phyloP scores from a whole-genome alignment of 2,888 invertebrate species.

The Oligia strigilis region DNA sequence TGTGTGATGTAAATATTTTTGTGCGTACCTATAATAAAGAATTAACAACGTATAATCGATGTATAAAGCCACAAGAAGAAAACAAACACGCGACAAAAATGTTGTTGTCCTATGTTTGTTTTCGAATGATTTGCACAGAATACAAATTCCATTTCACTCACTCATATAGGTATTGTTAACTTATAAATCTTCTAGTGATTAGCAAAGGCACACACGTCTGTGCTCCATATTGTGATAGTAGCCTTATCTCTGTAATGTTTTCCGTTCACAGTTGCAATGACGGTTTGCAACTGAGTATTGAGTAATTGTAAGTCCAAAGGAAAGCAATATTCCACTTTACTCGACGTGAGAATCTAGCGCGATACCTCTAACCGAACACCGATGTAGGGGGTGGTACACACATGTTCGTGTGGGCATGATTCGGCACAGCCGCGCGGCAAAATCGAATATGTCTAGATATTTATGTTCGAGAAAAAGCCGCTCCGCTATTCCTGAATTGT shows the following conservation, averaged over 20 bases:
- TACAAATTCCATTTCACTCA: constrained; percentile 8
- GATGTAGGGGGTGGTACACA: neutral
- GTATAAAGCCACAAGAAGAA: neutral
- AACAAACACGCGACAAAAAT: constrained; percentile 3
- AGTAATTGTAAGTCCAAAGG: constrained; percentile 2
- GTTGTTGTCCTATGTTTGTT: neutral
- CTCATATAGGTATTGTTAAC: constrained; percentile 20
- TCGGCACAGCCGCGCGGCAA: neutral
- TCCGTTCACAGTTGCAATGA: constrained; percentile 19
- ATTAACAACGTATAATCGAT: neutral
- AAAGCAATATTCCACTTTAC: neutral
- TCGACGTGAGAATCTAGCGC: neutral
- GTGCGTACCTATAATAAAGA: neutral
- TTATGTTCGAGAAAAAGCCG: neutral
- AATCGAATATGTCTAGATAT: neutral
- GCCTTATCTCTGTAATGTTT: constrained; percentile 35
- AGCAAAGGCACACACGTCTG: neutral
- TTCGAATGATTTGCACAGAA: neutral
- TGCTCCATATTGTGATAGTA: constrained; percentile 1
- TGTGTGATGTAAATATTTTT: neutral
- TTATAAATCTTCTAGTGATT: constrained; percentile 24
- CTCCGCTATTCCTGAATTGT: neutral
- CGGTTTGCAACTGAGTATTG: constrained; percentile 11
- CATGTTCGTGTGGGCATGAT: neutral
- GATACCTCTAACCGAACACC: neutral